Evolutionary conservation across 1,140 invertebrate species (phyloP), one percentile per base, ranked within the genome.

Genomic region (Lordiphosa clarofinis): DNA sequence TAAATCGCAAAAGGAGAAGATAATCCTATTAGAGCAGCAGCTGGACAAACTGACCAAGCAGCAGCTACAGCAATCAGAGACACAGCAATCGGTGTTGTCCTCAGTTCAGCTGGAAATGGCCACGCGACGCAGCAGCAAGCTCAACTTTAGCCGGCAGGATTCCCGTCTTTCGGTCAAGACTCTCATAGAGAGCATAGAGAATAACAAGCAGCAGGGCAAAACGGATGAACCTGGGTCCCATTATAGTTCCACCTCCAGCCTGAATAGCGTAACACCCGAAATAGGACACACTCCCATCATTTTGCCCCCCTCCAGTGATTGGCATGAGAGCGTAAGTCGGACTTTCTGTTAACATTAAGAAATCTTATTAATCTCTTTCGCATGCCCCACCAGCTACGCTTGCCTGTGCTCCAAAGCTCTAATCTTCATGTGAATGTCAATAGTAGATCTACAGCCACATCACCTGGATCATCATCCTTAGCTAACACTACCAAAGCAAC

Each of bases 101-200:
- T 91, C 90, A 11, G 91, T 92, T 10, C 91, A 91, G 62, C 90
- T 92, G 59, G 92, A 93, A 67, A 90, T 93, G 66, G 89, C 91
- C 3, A 89, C 91, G 9, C 81, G 92, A 56, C 89, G 93, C 47
- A 90, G 87, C 52, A 90, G 87, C 43, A 93, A 93, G 81, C 89
- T 91, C 11, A 74, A 62, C 69, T 76, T 93, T 36, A 91, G 90
- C 42, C 91, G 94, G 0, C 94, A 95, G 87, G 94, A 95, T 73
- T 95, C 94, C 19, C 92, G 95, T 33, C 90, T 96, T 4, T 96
- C 95, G 0, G 96, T 98, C 1, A 96, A 96, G 87, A 95, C 94
- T 42, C 90, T 98, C 4, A 97, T 98, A 53, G 95, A 96, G 74
- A 95, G 94, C 63, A 97, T 98, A 40, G 96, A 98, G 88, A 96